Base-by-base conservation (phyloP, 2,797 vertebrate genomes). In the Xenops minutus region DNA sequence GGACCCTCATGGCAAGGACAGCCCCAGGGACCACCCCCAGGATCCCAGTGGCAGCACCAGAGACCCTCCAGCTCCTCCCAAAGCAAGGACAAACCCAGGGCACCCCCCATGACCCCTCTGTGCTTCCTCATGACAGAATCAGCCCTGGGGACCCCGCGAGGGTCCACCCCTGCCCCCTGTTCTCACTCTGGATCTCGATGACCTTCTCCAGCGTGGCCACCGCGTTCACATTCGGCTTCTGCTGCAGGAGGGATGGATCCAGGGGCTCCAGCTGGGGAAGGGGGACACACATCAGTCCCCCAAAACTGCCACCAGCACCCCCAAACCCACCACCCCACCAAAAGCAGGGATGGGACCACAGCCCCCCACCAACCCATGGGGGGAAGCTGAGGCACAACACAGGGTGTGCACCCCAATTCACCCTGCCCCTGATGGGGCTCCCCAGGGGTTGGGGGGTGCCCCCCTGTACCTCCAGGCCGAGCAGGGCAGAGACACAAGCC, bases 141-240 rank as follows among this genome's bases (percentile, higher is more conserved):
- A 56, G 52, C 24, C 20, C 4, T 4, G 1, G 27, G 23, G 23
- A 48, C 44, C 46, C 46, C 26, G 6, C 7, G 8, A 56, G n/a
- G 66, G 32, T 14, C 22, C 17, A 5, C 22, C 22, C 39, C 32
- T 14, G 41, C 5, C 21, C 46, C 82, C 32, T 6, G 14, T 19
- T 96, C 98, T 98, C 94, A 99, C 99, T 98, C 98, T 99, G 99
- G 97, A 99, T 99, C 97, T 99, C 98, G 44, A 99, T 99, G 88
- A 99, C 99, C 94, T 98, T 98, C 97, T 99, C 99, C 94, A 99
- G 96, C 1, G 99, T 99, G 84, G 98, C 97, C 76, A 98, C 98
- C 4, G 99, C 99, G 36, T 99, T 99, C 5, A 98, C 97, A 77
- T 98, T 99, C 2, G 99, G 99, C 95, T 99, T 98, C 96, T 99